Base-by-base conservation (phyloP, 2,113 vertebrate genomes). In the Nicator chloris region DNA sequence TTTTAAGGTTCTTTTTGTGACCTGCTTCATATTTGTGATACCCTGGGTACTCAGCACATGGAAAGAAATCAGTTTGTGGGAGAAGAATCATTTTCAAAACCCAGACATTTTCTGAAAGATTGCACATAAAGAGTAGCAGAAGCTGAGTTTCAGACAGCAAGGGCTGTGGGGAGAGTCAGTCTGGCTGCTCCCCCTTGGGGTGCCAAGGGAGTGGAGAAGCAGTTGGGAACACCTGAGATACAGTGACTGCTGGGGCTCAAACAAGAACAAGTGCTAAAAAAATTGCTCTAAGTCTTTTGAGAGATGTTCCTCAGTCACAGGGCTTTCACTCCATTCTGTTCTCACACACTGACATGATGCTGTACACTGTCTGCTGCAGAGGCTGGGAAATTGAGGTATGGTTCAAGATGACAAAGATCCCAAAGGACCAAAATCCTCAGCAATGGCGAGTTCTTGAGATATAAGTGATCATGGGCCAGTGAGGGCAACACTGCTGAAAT, bases 51-150 rank as follows among this genome's bases (percentile, higher is more conserved):
- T 66, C 35, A 60, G 69, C 51, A 57, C 42, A 14, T 4, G 44
- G 22, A 47, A 35, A 30, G 26, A 59, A 82, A 64, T 57, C 44
- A 49, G 4, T 33, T 19, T 68, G 63, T 4, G 1, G 61, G 24
- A 78, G 50, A 72, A 75, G 42, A 80, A 33, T 5, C 0, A 0
- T 59, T 70, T 59, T 16, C 47, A 66, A 65, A 82, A 8, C 1
- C 3, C 37, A 63, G 18, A 15, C 8, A 13, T 63, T 45, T 77
- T 66, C 73, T 73, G 15, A 39, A 54, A 63, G 33, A 4, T 23
- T 50, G 39, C 30, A 3, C 4, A 3, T 10, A 9, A 76, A 39
- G 44, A 26, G 26, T 6, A 65, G n/a, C 7, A 53, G 61, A 28
- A 85, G 12, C 11, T 31, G 59, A 85, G 30, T 72, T 68, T 77